Base-by-base conservation (phyloP, 2,113 vertebrate species). In the Baryphthengus martii region DNA sequence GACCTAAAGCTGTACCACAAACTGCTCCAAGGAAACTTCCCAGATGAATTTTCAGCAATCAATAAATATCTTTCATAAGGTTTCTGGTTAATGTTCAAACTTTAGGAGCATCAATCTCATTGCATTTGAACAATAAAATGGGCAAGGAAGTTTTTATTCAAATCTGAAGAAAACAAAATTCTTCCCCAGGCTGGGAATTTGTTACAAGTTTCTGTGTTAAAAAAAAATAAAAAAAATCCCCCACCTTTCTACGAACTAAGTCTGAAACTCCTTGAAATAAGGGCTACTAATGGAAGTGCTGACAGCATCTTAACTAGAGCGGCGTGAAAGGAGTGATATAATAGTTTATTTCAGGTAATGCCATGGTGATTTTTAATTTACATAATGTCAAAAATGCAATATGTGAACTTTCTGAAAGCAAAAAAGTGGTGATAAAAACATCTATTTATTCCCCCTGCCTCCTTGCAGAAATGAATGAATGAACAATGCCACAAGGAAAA, bases 381-480 rank as follows among this genome's bases (percentile, higher is more conserved):
- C 89, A 90, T 89, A 94, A 96, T 93, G 94, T 92, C 93, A 91
- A 96, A 95, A 89, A 95, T 87, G 89, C 90, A 96, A 63, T 88
- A 81, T 66, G 92, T 96, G 80, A 94, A 96, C 81, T 94, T 96
- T 92, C 82, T 65, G 94, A 94, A 92, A 84, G 85, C 71, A 96
- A 94, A 95, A 89, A 95, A 79, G 67, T 82, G 93, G 92, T 65
- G 93, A 97, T 97, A 96, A 97, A 97, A 95, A 93, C 93, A 96
- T 96, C 88, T 88, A 76, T 94, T 96, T 97, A 94, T 95, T 95
- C 92, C 80, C 88, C 40, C 78, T 95, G 80, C 82, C 74, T 97
- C 81, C 84, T 80, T 91, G 74, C 86, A 73, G 78, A 61, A 85
- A 87, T 82, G 78, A 87, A 70, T 78, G 89, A 42, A 94, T 74